A percentile compares a stretch with the other conserved stretches of the same genome.
Evolutionary conservation across 1,140 invertebrate species (phyloP).

Genomic region (Subanguina moxae): DNA sequence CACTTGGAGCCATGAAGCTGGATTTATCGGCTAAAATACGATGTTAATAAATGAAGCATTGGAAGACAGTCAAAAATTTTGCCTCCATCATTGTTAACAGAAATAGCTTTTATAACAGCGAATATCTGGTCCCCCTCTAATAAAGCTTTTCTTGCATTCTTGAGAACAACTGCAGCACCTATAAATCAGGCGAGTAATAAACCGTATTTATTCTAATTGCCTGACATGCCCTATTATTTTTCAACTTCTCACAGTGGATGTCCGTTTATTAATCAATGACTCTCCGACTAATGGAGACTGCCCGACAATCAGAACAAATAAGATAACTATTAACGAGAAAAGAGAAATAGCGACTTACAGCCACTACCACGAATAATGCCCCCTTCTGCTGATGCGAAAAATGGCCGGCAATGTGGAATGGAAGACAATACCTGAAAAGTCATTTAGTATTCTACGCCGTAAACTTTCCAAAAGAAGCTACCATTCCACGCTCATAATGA

Average conservation of each 20-base stretch:
- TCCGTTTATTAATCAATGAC: too few species aligned
- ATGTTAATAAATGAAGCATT: neutral
- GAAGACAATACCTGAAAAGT: neutral
- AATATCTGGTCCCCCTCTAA: constrained; percentile 22
- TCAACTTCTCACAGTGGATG: too few species aligned
- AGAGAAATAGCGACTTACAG: neutral
- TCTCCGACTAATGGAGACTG: too few species aligned
- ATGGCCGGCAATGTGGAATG: constrained; percentile 21
- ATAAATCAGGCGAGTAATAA: too few species aligned
- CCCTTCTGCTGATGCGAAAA: constrained; percentile 6
- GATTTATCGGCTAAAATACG: constrained; percentile 13
- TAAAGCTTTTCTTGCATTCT: constrained; percentile 19
- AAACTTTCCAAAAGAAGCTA: neutral
- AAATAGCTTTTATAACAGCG: constrained; percentile 11
- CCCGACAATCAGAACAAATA: too few species aligned
- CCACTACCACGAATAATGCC: constrained; percentile 35
- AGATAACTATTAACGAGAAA: too few species aligned
- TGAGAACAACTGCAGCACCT: constrained; percentile 25
- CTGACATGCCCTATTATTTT: too few species aligned
- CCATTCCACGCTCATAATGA: constrained; percentile 17
- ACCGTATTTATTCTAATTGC: too few species aligned
- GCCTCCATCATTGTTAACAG: constrained; percentile 36
- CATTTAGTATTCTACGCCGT: too few species aligned
- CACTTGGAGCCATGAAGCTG: constrained; percentile 37
- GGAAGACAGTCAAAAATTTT: neutral